Base-by-base conservation (phyloP, 1,140 invertebrate species). In the Eubasilissa regina region DNA sequence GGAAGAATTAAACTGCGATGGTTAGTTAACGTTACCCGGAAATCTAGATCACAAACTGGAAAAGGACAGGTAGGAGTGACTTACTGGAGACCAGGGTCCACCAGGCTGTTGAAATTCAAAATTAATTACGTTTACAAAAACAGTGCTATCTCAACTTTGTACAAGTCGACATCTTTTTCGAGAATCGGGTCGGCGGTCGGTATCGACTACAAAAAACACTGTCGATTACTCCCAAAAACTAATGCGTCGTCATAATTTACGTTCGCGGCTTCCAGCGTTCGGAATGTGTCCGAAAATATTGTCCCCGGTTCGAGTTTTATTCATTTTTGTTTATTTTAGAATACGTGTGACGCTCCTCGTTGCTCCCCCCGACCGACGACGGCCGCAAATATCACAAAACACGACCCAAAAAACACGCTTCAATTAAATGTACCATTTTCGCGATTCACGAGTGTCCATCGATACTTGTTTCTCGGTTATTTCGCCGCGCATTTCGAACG, bases 241-340 rank as follows among this genome's bases (percentile, higher is more conserved):
- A 73, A 73, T 73, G 70, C 53, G 53, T 48, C 66, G 25, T 73
- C 70, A 73, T 73, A 73, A 73, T 15, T 73, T 55, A 73, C 43
- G 47, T 43, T 11, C 35, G 8, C 70, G n/a, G 21, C 70, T 73
- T 25, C 19, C 70, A 19, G 47, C 21, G 56, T 11, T 70, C 70
- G 53, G 70, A 73, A 73, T 73, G 70, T 25, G 70, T 17, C 68
- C 70, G 53, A 47, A 55, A 73, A 73, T 73, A 73, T 25, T 55
- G 70, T 44, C 53, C 48, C 25, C 47, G 51, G 60, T n/a, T 47
- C 47, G 44, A 48, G 43, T 47, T 68, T 68, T 47, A 68, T 68
- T 68, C 64, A 44, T 47, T 68, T 68, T 45, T 15, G 44, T 45
- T 73, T 73, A 55, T 73, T 73, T 73, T 55, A 12, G 70, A 25